Conservation (phyloP, 2,797 vertebrate species). For the Xiphorhynchus erythropygius region DNA sequence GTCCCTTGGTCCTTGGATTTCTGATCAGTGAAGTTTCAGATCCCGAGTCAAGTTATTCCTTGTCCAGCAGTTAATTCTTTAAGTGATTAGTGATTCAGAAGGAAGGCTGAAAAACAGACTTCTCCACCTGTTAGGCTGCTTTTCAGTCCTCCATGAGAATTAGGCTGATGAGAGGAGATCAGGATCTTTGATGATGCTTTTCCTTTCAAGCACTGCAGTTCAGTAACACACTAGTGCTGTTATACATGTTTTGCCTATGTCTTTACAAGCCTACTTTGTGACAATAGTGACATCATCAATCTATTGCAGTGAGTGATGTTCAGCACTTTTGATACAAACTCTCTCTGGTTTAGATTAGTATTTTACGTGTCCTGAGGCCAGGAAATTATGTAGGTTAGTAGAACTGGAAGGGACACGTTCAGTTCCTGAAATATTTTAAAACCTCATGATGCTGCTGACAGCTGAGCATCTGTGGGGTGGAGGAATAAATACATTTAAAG, state of each 20-base stretch:
- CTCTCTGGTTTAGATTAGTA: not conserved
- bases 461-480: not conserved
- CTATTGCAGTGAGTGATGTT: not conserved
- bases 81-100: not conserved
- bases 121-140: not conserved
- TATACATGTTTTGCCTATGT: accelerated
- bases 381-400: not conserved
- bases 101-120: not conserved
- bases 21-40: not conserved
- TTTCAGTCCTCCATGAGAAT: not conserved
- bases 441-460: not conserved
- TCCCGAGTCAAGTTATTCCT: not conserved
- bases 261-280: not conserved
- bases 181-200: not conserved
- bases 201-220: not conserved
- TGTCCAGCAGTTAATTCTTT: not conserved
- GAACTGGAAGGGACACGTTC: not conserved
- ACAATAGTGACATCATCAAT: not conserved
- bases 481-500: not conserved
- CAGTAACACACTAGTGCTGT: not conserved
- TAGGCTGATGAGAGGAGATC: not conserved
- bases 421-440: not conserved
- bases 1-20: not conserved
- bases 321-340: not conserved
- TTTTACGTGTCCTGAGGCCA: not conserved